Percentiles rank a stretch among this genome's conserved stretches.
Conservation (phyloP, 2,113 vertebrate genomes). For the Odobenus rosmarus region DNA sequence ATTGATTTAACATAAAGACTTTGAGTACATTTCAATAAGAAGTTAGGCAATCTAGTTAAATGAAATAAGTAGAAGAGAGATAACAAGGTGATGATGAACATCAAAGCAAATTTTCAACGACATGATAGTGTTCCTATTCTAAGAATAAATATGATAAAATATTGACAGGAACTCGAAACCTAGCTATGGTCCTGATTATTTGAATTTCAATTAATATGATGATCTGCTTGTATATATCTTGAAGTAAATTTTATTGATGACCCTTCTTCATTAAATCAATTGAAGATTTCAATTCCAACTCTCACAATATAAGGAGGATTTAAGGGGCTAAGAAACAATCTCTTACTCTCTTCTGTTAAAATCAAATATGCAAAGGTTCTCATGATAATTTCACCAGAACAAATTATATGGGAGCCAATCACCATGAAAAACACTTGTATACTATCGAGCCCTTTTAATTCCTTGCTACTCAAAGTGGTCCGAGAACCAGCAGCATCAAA, state of each 20-base stretch:
- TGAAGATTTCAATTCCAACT: background rate
- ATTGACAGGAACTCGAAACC: background rate
- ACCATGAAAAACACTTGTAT: background rate
- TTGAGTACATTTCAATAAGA: background rate
- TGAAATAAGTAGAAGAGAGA: background rate
- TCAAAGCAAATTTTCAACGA: background rate
- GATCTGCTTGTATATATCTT: background rate
- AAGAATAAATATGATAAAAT: background rate
- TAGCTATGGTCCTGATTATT: background rate
- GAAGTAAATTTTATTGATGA: background rate
- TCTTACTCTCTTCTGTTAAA: background rate
- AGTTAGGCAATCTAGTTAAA: background rate
- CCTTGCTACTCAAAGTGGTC: background rate
- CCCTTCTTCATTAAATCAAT: background rate
- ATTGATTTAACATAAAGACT: background rate
- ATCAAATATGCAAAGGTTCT: background rate
- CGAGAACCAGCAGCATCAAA: background rate
- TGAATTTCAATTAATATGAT: conserved; percentile 8
- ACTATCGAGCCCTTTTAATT: background rate
- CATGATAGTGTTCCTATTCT: background rate
- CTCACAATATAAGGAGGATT: background rate
- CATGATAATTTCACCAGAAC: background rate
- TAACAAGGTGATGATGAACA: background rate
- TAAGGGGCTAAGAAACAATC: background rate
- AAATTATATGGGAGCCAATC: background rate